These are phyloP conservation scores for Pseudopodoces humilis DNA, from an alignment of 2,113 vertebrate genomes.

Conservation along the genomic window DNA sequence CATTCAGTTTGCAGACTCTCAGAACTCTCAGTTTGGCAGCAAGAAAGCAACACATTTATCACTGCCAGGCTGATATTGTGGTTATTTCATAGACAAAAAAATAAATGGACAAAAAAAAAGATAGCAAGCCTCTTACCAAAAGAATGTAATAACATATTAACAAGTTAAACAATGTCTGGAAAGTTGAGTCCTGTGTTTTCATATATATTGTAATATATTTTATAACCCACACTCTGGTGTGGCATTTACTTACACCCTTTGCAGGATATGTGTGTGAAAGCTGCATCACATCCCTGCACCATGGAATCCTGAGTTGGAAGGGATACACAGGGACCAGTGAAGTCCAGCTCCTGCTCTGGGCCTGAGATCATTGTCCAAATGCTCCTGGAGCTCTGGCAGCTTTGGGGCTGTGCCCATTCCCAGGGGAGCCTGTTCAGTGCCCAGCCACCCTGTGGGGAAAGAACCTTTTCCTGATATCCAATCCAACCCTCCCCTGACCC, in stretches of 20 bases:
- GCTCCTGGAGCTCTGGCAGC: not conserved
- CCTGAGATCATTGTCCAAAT: accelerated
- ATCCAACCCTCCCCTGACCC: accelerated
- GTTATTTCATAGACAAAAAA: not conserved
- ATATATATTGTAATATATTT: not conserved
- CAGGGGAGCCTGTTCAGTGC: accelerated
- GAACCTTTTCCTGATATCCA: not conserved
- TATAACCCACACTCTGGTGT: no score
- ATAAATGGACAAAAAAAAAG: not conserved
- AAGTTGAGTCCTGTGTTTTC: not conserved
- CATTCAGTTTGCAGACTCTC: slow-evolving; percentile 33
- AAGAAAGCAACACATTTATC: slow-evolving; percentile 62
- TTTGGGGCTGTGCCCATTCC: not conserved
- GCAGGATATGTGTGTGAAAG: not conserved
- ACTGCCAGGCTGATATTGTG: not conserved
- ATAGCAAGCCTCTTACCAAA: not conserved
- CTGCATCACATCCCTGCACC: not conserved
- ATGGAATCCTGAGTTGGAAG: not conserved
- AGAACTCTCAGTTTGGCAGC: slow-evolving; percentile 50
- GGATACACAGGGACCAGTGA: accelerated
- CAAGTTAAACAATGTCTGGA: not conserved
- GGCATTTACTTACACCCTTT: not conserved
- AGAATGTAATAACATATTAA: not conserved
- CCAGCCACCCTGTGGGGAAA: accelerated
- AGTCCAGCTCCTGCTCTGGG: not conserved